Conservation (phyloP, 2,797 vertebrate genomes). For the Orientallactaga sibirica region DNA sequence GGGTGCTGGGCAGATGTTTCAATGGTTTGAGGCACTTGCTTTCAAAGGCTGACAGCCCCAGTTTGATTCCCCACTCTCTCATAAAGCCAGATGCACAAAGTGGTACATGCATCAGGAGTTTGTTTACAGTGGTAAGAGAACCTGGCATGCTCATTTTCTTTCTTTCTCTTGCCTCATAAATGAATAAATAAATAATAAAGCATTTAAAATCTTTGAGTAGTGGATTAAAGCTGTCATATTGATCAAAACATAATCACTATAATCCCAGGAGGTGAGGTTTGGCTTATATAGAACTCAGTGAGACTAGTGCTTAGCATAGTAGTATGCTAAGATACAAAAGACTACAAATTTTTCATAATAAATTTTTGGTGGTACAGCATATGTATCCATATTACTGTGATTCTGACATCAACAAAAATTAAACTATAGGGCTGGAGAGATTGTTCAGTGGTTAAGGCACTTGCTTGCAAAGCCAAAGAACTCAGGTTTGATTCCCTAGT, state of each 20-base stretch:
- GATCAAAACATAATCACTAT: background rate
- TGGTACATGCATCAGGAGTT: no score
- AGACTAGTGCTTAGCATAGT: background rate
- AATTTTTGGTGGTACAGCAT: background rate
- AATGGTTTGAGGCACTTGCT: no score
- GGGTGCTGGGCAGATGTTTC: no score
- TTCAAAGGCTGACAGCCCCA: no score
- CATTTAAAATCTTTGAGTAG: background rate
- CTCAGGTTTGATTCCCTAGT: no score
- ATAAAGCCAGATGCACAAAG: no score
- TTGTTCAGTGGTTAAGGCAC: no score
- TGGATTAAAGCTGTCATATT: background rate
- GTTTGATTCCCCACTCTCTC: no score
- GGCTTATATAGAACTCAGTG: background rate
- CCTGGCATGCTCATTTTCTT: no score
- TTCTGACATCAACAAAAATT: background rate
- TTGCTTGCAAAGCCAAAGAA: no score
- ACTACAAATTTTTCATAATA: background rate
- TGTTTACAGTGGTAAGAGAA: no score
- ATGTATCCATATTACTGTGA: background rate
- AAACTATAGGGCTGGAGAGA: background rate
- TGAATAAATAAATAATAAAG: background rate
- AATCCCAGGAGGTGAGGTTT: background rate
- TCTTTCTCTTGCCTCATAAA: no score
- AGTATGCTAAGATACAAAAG: constrained; percentile 4